Percentiles rank a stretch among this genome's conserved stretches.
These are phyloP conservation scores for Allophyes oxyacanthae DNA, from an alignment of 2,888 invertebrate species.

Conservation along the genomic window DNA sequence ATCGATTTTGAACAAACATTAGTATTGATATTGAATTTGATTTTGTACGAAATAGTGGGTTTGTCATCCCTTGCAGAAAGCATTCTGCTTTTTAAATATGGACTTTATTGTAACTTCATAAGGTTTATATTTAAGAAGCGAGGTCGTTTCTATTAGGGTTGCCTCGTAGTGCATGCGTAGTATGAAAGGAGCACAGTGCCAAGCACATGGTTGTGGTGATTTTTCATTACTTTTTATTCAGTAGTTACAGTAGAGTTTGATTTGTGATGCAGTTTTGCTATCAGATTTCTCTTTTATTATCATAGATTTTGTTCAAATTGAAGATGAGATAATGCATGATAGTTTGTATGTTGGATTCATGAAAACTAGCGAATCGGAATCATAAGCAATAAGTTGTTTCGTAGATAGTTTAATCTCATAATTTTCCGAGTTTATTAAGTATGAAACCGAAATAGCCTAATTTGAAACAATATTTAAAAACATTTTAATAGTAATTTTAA, in stretches of 20 bases:
- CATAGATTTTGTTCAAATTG: slow-evolving; percentile 61
- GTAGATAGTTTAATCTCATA: not conserved
- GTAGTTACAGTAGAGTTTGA: slow-evolving; percentile 76
- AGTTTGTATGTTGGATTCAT: slow-evolving; percentile 73
- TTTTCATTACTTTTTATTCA: slow-evolving; percentile 64
- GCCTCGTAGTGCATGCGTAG: slow-evolving; percentile 85
- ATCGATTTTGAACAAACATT: slow-evolving; percentile 44
- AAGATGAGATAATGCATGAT: slow-evolving; percentile 74
- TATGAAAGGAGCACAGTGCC: slow-evolving; percentile 80
- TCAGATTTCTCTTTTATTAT: slow-evolving; percentile 84
- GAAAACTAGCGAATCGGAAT: slow-evolving; percentile 1
- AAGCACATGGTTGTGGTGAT: slow-evolving; percentile 87
- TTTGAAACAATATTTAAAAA: no score
- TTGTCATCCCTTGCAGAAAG: slow-evolving; percentile 32
- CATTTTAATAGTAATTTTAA: no score
- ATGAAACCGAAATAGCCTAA: no score
- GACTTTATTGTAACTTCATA: slow-evolving; percentile 33
- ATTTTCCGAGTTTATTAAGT: no score
- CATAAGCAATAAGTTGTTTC: not conserved
- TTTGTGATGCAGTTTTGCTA: slow-evolving; percentile 86
- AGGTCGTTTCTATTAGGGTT: slow-evolving; percentile 51
- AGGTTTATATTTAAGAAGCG: slow-evolving; percentile 48
- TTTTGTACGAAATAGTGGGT: slow-evolving; percentile 49
- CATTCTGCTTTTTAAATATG: slow-evolving; percentile 36
- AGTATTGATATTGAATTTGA: slow-evolving; percentile 38